Evolutionary conservation across 2,888 invertebrate genomes (phyloP).

Genomic region (Clusia tigrina): DNA sequence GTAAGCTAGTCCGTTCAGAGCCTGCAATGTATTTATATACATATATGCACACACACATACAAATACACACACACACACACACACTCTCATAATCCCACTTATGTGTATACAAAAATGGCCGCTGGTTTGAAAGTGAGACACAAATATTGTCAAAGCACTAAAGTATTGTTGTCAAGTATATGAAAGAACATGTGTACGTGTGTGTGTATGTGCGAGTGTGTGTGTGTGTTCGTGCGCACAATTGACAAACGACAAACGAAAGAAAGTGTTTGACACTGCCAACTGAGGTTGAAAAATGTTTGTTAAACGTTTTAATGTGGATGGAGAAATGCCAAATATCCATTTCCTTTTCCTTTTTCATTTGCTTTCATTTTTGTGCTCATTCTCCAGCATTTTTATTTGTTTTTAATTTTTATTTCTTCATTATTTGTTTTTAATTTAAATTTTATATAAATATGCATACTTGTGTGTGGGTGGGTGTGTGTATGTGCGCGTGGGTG

Average conservation of each 20-base stretch:
- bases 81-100: background rate
- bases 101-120: background rate
- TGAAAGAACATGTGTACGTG: background rate
- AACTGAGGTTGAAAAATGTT: slow-evolving; percentile 33
- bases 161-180: no score
- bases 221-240: slow-evolving; percentile 23
- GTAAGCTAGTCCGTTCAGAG: no score
- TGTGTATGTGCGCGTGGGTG: no score
- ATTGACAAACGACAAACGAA: slow-evolving; percentile 22
- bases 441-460: background rate
- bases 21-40: no score
- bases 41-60: slow-evolving; percentile 6
- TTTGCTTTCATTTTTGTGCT: no score
- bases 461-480: no score
- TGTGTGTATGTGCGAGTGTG: background rate
- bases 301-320: background rate
- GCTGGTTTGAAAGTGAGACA: background rate
- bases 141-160: slow-evolving; percentile 6
- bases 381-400: background rate
- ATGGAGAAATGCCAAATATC: background rate
- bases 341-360: background rate
- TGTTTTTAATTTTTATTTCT: background rate
- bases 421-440: background rate
- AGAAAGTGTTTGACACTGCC: slow-evolving; percentile 35
- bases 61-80: slow-evolving; percentile 10